A percentile compares a stretch with the other conserved stretches of the same genome.
phyloP scores from a whole-genome alignment of 2,797 vertebrate species.

The Telmatherina bonti region DNA sequence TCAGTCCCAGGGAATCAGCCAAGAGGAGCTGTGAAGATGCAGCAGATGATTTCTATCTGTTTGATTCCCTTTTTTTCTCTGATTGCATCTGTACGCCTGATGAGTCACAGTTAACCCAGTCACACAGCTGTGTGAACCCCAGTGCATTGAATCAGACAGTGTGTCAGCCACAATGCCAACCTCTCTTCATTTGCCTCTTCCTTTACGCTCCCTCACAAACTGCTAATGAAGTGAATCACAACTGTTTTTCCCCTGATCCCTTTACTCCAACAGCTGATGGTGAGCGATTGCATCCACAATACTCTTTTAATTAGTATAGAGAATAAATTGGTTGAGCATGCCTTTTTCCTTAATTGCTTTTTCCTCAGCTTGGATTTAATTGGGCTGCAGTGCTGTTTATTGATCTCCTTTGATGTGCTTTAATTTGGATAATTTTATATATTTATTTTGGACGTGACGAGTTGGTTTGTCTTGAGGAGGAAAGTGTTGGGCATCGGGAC shows the following conservation, averaged over 20 bases:
- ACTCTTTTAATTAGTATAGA: constrained; percentile 88
- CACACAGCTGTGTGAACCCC: constrained; percentile 74
- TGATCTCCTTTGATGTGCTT: constrained; percentile 87
- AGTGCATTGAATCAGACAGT: constrained; percentile 57
- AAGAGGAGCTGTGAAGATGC: constrained; percentile 54
- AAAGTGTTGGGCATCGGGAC: constrained; percentile 28
- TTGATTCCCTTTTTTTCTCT: constrained; percentile 65
- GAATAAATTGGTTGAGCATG: constrained; percentile 86
- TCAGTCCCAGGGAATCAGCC: constrained; percentile 46
- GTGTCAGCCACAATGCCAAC: constrained; percentile 44
- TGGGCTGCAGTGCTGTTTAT: constrained; percentile 86
- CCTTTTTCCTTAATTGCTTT: constrained; percentile 89
- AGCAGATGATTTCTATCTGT: constrained; percentile 63
- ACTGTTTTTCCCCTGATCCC: constrained; percentile 76
- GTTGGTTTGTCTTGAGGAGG: constrained; percentile 70
- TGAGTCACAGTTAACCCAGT: constrained; percentile 77
- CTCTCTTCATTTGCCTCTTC: constrained; percentile 48
- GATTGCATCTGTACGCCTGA: constrained; percentile 73
- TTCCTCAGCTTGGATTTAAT: constrained; percentile 85
- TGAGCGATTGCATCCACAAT: constrained; percentile 86
- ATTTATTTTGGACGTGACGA: constrained; percentile 79
- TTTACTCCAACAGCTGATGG: constrained; percentile 84
- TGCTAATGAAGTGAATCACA: constrained; percentile 81
- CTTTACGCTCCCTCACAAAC: constrained; percentile 60
- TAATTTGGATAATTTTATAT: constrained; percentile 87